Evolutionary conservation across 2,797 vertebrate species (phyloP), one percentile per base, ranked within the genome.

Genomic region (Scarus forsteni): DNA sequence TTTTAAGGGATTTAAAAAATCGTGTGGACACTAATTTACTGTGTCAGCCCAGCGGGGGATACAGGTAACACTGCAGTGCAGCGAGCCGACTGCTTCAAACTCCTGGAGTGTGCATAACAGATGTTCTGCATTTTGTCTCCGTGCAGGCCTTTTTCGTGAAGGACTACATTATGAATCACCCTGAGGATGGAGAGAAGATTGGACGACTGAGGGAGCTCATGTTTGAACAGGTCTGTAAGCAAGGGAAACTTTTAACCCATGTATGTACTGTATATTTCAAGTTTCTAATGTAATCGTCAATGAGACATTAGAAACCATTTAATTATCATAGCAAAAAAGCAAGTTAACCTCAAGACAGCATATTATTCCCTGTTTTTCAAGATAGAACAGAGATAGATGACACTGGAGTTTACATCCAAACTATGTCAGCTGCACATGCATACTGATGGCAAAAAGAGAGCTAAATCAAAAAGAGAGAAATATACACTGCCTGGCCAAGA

Each of bases 151-250:
- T 99, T 92, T 99, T 99, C 74, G 92, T 96, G 79, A 99, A 99
- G 93, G 98, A 99, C 76, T 99, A 99, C 18, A 71, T 97, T 58
- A 92, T 97, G 90, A 99, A 96, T 92, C 98, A 99, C 84, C 98
- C 98, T 0, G 97, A 99, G 85, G 98, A 99, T 10, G 96, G 96
- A 43, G 98, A 99, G 78, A 99, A 99, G 90, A 99, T 99, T 36
- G 93, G 96, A n/a, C 95, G 96, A 15, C 93, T 99, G 69, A 94
- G 97, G 83, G 98, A 99, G 68, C 95, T 99, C 80, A 99, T 99
- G 96, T 97, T 99, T 0, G 98, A 99, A 65, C 98, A 99, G 97
- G 98, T 99, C 84, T 83, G 92, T 89, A 34, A 18, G 60, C 8
- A 14, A 3, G 9, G 4, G 10, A 12, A 3, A 7, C 4, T 19